Conservation (phyloP, 2,113 vertebrate genomes). For the Passer domesticus region DNA sequence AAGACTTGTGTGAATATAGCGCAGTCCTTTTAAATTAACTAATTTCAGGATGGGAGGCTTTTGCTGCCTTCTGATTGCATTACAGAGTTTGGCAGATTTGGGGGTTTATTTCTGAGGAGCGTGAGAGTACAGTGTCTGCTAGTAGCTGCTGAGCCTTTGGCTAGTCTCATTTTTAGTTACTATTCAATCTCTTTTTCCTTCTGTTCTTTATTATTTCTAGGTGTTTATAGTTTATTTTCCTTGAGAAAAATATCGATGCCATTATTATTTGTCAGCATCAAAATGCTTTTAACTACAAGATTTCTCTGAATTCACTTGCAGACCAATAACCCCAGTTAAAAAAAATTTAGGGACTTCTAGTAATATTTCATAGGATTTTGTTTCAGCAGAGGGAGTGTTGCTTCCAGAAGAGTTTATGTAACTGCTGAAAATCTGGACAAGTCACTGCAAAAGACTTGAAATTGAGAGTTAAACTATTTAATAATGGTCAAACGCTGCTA, state of each 20-base stretch:
- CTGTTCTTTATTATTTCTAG: not conserved
- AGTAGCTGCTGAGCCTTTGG: not conserved
- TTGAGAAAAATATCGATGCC: not conserved
- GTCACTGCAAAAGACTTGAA: not conserved
- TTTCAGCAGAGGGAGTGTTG: not conserved
- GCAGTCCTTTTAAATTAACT: not conserved
- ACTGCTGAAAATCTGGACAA: not conserved
- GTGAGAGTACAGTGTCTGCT: not conserved
- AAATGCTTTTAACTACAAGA: not conserved
- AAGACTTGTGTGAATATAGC: not conserved
- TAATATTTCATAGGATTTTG: not conserved
- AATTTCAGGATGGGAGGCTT: not conserved
- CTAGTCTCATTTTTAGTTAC: not conserved
- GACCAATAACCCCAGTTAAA: not conserved
- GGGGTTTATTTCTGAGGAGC: not conserved
- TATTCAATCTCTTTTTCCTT: not conserved
- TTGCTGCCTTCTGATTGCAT: not conserved
- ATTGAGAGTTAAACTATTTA: not conserved
- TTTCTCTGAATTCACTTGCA: not conserved
- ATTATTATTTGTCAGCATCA: not conserved
- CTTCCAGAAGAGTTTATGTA: not conserved
- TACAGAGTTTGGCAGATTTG: not conserved
- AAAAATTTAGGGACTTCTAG: not conserved
- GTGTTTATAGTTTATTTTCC: not conserved
- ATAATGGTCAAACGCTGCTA: constrained; percentile 2